Percentiles rank a stretch among this genome's conserved stretches.
Conservation (phyloP, 2,113 vertebrate genomes). For the Toxotes chatareus region DNA sequence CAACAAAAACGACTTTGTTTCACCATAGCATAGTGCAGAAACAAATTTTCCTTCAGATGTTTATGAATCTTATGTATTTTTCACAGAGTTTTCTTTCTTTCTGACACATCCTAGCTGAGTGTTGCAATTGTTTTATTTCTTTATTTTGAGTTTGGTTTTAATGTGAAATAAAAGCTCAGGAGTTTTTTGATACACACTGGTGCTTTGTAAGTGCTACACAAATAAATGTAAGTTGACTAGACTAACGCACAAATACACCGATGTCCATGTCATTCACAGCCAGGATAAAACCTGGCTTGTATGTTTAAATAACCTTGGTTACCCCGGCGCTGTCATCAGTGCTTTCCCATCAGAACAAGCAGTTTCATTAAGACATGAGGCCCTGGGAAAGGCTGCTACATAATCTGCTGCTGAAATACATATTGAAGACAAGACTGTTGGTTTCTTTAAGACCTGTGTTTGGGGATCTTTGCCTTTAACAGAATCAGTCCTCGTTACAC, state of each 20-base stretch:
- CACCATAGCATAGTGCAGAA: too few relatives aligned
- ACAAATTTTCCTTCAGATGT: too few relatives aligned
- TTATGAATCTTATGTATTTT: too few relatives aligned
- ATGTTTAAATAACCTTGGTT: conserved; percentile 31
- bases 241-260: conserved; percentile 1
- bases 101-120: too few relatives aligned
- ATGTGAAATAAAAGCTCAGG: too few relatives aligned
- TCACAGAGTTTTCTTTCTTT: too few relatives aligned
- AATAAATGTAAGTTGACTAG: background rate
- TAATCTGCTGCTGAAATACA: conserved; percentile 25
- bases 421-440: background rate
- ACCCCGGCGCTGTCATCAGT: conserved; percentile 9
- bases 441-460: conserved; percentile 11
- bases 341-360: background rate
- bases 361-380: conserved; percentile 19
- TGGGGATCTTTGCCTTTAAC: conserved; percentile 19
- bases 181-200: too few relatives aligned
- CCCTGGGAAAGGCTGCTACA: background rate
- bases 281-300: background rate
- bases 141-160: too few relatives aligned
- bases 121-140: too few relatives aligned
- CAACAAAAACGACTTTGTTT: background rate
- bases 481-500: conserved; percentile 10
- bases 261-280: background rate
- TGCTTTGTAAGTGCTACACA: background rate